Evolutionary conservation across 2,113 vertebrate genomes (phyloP), one percentile per base, ranked within the genome.

Genomic region (Pelmatolapia mariae): DNA sequence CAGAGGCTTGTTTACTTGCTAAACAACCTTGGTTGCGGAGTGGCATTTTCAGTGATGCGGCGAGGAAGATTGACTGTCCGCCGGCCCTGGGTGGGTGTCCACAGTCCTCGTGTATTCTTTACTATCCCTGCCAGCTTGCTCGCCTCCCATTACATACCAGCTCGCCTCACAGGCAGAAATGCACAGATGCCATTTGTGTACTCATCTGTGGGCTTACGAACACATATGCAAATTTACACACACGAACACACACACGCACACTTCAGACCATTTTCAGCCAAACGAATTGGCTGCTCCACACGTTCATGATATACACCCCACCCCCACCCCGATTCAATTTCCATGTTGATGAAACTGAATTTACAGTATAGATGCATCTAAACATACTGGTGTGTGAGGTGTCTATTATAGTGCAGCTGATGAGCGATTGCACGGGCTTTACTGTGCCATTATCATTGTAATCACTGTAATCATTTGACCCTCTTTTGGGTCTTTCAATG

Each of bases 1-100:
- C 88, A 91, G 85, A 79, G 89, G 88, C 89, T 94, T 95, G 95
- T 96, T 95, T 96, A 95, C 91, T 94, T 89, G 90, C 94, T 91
- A 90, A 95, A 92, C 94, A 95, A 91, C 90, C 92, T 93, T 90
- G 89, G 91, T 92, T 83, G 89, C 84, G 53, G 90, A 92, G 84
- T 86, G 91, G 86, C 91, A 90, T 93, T 93, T 94, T 92, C 87
- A 86, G 85, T 88, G 85, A 92, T 87, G 93, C 85, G 12, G 89
- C 12, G 79, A 83, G 87, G 93, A 93, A 94, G 93, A 95, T 93
- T 95, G 95, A 93, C 93, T 93, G 92, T 91, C 86, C 85, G 81
- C 90, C 40, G 36, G 68, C 50, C 36, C 86, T 26, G 91, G 89
- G 85, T 83, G 87, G 91, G 92, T 81, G 93, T 92, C 89, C 84